Evolutionary conservation across 2,888 invertebrate species (phyloP).

Genomic region (Aplocera efformata): DNA sequence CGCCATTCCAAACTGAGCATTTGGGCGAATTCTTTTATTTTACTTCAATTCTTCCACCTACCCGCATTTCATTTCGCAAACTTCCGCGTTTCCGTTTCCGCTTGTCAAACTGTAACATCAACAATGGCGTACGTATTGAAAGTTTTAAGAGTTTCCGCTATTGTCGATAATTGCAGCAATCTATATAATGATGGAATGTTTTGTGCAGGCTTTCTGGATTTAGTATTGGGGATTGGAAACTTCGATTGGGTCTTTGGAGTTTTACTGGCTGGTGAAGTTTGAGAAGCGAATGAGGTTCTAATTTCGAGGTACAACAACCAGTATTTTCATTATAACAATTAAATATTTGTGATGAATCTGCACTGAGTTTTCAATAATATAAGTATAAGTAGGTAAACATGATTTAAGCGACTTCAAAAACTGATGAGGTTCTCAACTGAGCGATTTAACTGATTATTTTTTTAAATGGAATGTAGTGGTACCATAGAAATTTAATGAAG

Average conservation of each 20-base stretch:
- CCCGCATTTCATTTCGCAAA: slow-evolving; percentile 32
- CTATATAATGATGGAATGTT: slow-evolving; percentile 32
- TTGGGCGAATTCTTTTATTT: slow-evolving; percentile 24
- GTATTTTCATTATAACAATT: too few relatives aligned
- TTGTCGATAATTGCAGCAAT: slow-evolving; percentile 38
- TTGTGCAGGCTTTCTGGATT: slow-evolving; percentile 20
- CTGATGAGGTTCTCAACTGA: too few relatives aligned
- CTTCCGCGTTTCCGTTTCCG: slow-evolving; percentile 26
- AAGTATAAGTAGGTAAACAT: too few relatives aligned
- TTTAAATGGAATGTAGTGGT: too few relatives aligned
- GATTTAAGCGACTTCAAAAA: too few relatives aligned
- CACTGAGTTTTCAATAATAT: too few relatives aligned
- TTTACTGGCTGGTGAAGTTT: slow-evolving; percentile 1
- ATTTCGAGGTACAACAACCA: too few relatives aligned
- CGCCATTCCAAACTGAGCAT: slow-evolving; percentile 6
- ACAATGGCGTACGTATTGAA: slow-evolving; percentile 19
- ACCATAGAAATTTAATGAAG: too few relatives aligned
- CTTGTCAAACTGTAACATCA: slow-evolving; percentile 21
- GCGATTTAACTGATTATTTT: too few relatives aligned
- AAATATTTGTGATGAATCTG: too few relatives aligned
- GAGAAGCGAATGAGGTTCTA: too few relatives aligned
- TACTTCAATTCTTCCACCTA: slow-evolving; percentile 27
- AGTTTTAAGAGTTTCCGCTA: slow-evolving; percentile 26
- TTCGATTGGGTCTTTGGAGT: not conserved
- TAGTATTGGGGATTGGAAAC: not conserved